Evolutionary conservation across 2,888 invertebrate genomes (phyloP).

Genomic region (Nebria salina): DNA sequence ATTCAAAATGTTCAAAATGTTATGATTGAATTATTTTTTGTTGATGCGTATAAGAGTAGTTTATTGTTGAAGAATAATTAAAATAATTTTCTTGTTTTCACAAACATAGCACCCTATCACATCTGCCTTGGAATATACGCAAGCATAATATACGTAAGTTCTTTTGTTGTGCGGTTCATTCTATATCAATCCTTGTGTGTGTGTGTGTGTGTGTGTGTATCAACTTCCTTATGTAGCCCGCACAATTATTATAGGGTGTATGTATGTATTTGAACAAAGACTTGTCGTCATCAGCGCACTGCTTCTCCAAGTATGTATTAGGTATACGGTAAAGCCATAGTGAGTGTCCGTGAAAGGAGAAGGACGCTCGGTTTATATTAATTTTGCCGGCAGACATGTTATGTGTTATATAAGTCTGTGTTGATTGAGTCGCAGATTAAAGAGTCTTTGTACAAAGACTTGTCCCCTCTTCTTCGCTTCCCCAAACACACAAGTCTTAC

Average conservation of each 20-base stretch:
- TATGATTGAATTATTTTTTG: too few relatives aligned
- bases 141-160: neutral
- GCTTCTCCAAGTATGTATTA: neutral
- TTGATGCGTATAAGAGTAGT: neutral
- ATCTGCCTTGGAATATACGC: neutral
- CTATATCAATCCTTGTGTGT: neutral
- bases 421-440: slow-evolving; percentile 18
- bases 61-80: neutral
- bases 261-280: slow-evolving; percentile 8
- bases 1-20: too few relatives aligned
- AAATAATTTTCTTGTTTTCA: neutral
- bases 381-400: slow-evolving; percentile 21
- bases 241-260: neutral
- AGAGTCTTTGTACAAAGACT: slow-evolving; percentile 8
- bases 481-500: too few relatives aligned
- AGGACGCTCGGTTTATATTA: slow-evolving; percentile 25
- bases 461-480: neutral
- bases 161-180: neutral
- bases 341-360: slow-evolving; percentile 7
- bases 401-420: slow-evolving; percentile 11
- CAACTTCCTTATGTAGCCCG: neutral
- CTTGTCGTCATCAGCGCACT: neutral
- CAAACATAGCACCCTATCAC: neutral
- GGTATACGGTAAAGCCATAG: neutral
- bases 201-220: neutral